Percentiles rank a stretch among this genome's conserved stretches.
These are phyloP conservation scores for fruit fly (Drosophila melanogaster) DNA, from an alignment of 1,140 invertebrate genomes.

Conservation along the genomic window DNA sequence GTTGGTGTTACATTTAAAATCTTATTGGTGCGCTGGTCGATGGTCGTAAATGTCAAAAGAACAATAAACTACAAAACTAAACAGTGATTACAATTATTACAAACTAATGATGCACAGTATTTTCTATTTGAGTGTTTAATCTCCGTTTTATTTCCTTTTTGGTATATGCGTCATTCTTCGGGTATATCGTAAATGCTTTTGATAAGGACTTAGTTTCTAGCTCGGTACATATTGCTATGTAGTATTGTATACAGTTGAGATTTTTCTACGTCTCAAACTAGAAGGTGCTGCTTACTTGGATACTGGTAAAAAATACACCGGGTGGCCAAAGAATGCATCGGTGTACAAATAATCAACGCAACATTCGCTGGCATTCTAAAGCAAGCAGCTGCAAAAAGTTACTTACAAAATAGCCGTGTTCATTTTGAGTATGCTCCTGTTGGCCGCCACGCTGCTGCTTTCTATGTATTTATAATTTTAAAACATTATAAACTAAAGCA, in stretches of 20 bases:
- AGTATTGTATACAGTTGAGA: constrained; percentile 38
- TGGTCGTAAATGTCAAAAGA: constrained; percentile 22
- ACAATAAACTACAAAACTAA: constrained; percentile 36
- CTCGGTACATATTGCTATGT: constrained; percentile 17
- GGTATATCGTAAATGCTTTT: constrained; percentile 58
- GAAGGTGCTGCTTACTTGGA: constrained; percentile 20
- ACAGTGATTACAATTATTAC: constrained; percentile 51
- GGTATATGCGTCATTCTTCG: constrained; percentile 51
- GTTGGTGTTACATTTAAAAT: constrained; percentile 34
- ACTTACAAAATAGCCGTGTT: constrained; percentile 59
- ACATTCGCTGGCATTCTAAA: constrained; percentile 33
- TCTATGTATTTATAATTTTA: constrained; percentile 47
- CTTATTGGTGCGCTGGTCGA: constrained; percentile 22
- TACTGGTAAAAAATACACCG: constrained; percentile 41
- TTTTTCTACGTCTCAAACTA: constrained; percentile 15
- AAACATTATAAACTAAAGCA: constrained; percentile 57
- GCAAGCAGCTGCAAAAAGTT: constrained; percentile 39
- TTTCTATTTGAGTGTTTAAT: constrained; percentile 4
- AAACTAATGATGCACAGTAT: constrained; percentile 53
- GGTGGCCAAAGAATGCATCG: constrained; percentile 31
- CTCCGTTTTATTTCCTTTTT: constrained; percentile 51
- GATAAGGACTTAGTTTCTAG: constrained; percentile 23
- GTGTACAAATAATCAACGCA: constrained; percentile 51
- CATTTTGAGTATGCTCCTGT: constrained; percentile 56
- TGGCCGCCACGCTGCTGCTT: constrained; percentile 20